A percentile compares a stretch with the other conserved stretches of the same genome.
These are phyloP conservation scores for Geopemphigus sp. DNA, from an alignment of 1,140 invertebrate species.

Conservation along the genomic window DNA sequence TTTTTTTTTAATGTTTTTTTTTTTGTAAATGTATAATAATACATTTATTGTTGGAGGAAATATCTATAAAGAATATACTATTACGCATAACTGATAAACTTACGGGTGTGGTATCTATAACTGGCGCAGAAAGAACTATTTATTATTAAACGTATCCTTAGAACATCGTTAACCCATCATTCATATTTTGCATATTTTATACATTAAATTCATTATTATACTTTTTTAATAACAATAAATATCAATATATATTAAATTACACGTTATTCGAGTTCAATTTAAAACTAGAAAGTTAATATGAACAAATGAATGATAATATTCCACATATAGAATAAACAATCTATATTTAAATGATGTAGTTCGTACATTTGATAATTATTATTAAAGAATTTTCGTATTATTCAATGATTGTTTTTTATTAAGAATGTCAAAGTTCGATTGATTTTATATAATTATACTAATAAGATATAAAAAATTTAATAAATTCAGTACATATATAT, in stretches of 20 bases:
- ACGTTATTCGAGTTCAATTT: neutral
- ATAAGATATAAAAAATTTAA: conserved; percentile 33
- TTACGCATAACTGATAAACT: too few relatives aligned
- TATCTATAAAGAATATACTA: too few relatives aligned
- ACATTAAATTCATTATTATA: too few relatives aligned
- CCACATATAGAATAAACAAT: conserved; percentile 5
- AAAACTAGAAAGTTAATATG: neutral
- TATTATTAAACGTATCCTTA: too few relatives aligned
- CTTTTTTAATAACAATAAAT: too few relatives aligned
- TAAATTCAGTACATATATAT: neutral
- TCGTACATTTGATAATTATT: neutral
- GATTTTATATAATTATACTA: conserved; percentile 17
- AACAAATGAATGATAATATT: neutral
- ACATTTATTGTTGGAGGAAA: too few relatives aligned
- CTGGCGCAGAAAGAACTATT: too few relatives aligned
- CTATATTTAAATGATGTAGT: conserved; percentile 7
- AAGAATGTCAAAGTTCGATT: conserved; percentile 35
- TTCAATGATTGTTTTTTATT: conserved; percentile 23
- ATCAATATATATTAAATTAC: neutral
- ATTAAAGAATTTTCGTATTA: conserved; percentile 3
- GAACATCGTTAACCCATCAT: too few relatives aligned
- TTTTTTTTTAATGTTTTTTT: too few relatives aligned
- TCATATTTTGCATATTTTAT: too few relatives aligned
- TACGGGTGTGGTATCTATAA: too few relatives aligned
- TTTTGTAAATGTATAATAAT: too few relatives aligned